A percentile compares a stretch with the other conserved stretches of the same genome.
phyloP scores from a whole-genome alignment of 2,113 vertebrate genomes.

The Aspidoscelis tigris region DNA sequence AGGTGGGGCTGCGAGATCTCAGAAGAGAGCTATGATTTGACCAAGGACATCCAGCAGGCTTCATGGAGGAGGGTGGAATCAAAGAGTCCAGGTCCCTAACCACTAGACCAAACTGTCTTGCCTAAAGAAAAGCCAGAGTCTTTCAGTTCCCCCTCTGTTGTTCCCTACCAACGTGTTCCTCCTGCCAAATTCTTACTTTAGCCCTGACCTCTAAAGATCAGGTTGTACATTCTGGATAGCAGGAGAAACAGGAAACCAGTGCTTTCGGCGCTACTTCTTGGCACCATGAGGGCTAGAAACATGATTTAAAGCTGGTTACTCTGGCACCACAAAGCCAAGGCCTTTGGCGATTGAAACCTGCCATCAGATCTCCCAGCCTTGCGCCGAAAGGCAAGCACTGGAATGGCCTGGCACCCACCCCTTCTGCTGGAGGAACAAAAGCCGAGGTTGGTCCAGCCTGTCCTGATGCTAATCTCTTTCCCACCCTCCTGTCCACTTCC shows the following conservation, averaged over 20 bases:
- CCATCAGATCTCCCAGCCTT: no score
- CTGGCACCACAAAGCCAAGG: background rate
- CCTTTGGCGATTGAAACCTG: background rate
- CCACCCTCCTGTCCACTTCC: slow-evolving; percentile 50
- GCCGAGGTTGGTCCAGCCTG: slow-evolving; percentile 12
- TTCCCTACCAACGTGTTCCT: no score
- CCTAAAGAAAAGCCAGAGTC: no score
- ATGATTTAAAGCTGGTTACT: background rate
- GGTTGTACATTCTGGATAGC: background rate
- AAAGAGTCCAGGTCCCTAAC: no score
- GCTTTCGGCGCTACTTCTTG: background rate
- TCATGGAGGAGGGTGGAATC: no score
- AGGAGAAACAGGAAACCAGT: background rate
- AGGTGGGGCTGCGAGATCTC: no score
- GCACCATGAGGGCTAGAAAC: background rate
- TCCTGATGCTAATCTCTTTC: slow-evolving; percentile 60
- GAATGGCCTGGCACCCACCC: background rate
- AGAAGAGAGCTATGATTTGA: no score
- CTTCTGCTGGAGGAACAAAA: background rate
- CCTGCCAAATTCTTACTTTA: no score
- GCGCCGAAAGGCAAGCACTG: no score
- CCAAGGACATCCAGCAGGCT: no score
- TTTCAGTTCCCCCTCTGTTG: no score
- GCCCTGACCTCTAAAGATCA: background rate
- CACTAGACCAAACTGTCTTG: no score